Evolutionary conservation across 2,888 invertebrate genomes (phyloP).

Genomic region (Eurytoma californica): DNA sequence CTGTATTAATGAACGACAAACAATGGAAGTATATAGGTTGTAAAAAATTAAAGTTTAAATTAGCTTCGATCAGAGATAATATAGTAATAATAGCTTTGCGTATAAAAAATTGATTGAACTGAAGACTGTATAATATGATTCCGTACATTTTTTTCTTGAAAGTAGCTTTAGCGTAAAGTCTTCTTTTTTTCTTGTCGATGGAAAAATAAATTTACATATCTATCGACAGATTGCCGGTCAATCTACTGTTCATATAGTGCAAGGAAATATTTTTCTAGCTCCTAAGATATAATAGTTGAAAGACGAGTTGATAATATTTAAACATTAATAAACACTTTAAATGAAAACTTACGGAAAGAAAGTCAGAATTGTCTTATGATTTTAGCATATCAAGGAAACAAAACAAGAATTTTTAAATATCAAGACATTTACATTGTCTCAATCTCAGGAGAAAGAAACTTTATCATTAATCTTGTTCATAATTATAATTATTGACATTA

Average conservation of each 20-base stretch:
- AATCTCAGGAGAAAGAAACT: constrained; percentile 24
- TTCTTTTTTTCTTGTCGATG: constrained; percentile 28
- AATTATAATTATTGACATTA: neutral
- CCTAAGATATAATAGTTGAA: constrained; percentile 24
- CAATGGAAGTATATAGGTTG: constrained; percentile 31
- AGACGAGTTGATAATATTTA: constrained; percentile 9
- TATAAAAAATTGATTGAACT: constrained; percentile 28
- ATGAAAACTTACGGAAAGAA: neutral
- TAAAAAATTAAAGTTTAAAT: constrained; percentile 33
- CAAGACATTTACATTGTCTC: constrained; percentile 13
- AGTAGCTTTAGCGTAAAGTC: constrained; percentile 32
- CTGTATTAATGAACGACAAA: neutral
- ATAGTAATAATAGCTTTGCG: constrained; percentile 33
- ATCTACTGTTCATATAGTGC: constrained; percentile 56
- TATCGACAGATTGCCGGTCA: constrained; percentile 61
- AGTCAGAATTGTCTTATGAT: neutral
- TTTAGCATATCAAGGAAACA: constrained; percentile 23
- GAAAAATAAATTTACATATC: constrained; percentile 35
- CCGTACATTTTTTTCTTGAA: constrained; percentile 20
- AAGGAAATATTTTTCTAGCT: constrained; percentile 62
- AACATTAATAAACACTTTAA: neutral
- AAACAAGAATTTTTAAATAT: constrained; percentile 21
- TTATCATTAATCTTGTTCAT: constrained; percentile 17
- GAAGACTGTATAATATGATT: constrained; percentile 42
- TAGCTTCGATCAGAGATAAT: constrained; percentile 15